Conservation (phyloP, 2,113 vertebrate species). For the Macquaria australasica region DNA sequence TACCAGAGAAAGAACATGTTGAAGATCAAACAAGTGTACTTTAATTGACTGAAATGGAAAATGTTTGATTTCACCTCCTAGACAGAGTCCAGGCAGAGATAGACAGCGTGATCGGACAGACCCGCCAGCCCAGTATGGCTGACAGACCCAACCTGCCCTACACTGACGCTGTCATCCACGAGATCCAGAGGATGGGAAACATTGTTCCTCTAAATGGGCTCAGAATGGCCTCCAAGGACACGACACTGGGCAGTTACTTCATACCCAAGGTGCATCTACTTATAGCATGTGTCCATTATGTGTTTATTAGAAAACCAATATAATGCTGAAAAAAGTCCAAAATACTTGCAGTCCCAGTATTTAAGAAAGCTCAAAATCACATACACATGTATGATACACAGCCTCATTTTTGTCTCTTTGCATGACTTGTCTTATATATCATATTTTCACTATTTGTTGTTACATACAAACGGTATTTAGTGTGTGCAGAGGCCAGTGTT, state of each 20-base stretch:
- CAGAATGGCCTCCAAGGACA: constrained; percentile 77
- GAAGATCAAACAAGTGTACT: not conserved
- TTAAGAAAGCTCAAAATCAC: not conserved
- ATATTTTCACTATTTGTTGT: not conserved
- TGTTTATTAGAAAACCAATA: not conserved
- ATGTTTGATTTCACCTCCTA: not conserved
- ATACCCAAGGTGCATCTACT: constrained; percentile 85
- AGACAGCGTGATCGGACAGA: constrained; percentile 77
- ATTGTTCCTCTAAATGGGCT: constrained; percentile 85
- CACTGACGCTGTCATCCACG: constrained; percentile 89
- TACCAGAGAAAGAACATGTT: not conserved
- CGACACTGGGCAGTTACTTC: constrained; percentile 77
- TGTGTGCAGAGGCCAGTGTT: not conserved
- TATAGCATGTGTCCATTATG: not conserved
- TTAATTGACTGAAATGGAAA: not conserved
- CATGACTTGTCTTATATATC: no score
- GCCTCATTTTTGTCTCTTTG: not conserved
- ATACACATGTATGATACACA: no score
- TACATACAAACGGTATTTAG: not conserved
- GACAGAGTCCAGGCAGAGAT: constrained; percentile 85
- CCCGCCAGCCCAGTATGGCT: constrained; percentile 75
- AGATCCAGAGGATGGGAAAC: constrained; percentile 88
- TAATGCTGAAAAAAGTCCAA: not conserved
- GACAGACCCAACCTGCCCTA: constrained; percentile 87
- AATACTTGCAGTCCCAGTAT: not conserved